Evolutionary conservation across 2,888 invertebrate genomes (phyloP).

Genomic region (Trichogramma evanescens): DNA sequence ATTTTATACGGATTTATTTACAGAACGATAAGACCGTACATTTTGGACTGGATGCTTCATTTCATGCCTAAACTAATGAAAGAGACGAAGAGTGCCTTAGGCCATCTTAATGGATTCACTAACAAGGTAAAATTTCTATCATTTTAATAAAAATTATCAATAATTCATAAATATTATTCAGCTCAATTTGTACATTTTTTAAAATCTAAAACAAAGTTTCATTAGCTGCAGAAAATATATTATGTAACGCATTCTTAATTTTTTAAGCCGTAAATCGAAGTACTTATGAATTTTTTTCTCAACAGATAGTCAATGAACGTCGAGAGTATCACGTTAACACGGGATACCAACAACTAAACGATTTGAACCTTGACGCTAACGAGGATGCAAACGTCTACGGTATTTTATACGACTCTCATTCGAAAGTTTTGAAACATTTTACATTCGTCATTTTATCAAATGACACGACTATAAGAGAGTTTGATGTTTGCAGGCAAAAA

Average conservation of each 20-base stretch:
- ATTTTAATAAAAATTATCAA: too few relatives aligned
- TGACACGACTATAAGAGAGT: not conserved
- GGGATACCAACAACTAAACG: conserved; percentile 9
- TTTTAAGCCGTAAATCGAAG: too few relatives aligned
- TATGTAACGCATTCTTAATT: too few relatives aligned
- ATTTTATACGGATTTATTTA: too few relatives aligned
- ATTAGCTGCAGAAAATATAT: too few relatives aligned
- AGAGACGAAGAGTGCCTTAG: conserved; percentile 4
- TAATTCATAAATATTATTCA: too few relatives aligned
- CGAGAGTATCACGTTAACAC: conserved; percentile 20
- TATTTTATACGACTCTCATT: not conserved
- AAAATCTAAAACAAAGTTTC: too few relatives aligned
- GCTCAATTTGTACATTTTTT: too few relatives aligned
- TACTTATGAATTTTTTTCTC: too few relatives aligned
- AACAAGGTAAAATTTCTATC: conserved; percentile 11
- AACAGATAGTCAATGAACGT: conserved; percentile 22
- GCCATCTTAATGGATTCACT: conserved; percentile 20
- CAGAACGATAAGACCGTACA: conserved; percentile 11
- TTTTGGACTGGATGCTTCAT: conserved; percentile 10
- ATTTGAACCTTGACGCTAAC: not conserved
- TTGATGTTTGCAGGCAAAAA: not conserved
- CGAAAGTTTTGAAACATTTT: too few relatives aligned
- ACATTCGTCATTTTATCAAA: not conserved
- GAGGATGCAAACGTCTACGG: not conserved
- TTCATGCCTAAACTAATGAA: conserved; percentile 9